Conservation (phyloP, 1,140 invertebrate genomes). For the Drosophila nigromelanica region DNA sequence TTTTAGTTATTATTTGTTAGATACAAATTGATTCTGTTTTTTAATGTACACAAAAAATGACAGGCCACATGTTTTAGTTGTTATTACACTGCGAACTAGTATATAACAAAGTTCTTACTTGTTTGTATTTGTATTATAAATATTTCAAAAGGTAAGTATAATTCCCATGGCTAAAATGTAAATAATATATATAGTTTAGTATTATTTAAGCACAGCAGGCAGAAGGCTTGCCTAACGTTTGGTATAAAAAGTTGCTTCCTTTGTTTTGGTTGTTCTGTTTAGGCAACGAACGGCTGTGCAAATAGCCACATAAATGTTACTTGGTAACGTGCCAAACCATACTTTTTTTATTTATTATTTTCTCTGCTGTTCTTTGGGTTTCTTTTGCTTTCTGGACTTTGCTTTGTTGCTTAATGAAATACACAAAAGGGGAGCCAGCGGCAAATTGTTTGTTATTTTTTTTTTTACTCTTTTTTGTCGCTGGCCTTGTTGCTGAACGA, state of each 20-base stretch:
- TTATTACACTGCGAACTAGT: too few species aligned
- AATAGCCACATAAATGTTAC: constrained; percentile 28
- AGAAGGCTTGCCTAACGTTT: background rate
- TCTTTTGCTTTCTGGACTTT: constrained; percentile 30
- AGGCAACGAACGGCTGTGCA: background rate
- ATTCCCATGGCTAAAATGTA: background rate
- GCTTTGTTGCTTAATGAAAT: constrained; percentile 58
- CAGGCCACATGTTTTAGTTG: too few species aligned
- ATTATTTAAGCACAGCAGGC: background rate
- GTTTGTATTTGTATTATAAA: too few species aligned
- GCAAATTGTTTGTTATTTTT: constrained; percentile 62
- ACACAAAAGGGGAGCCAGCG: constrained; percentile 56
- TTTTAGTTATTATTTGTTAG: too few species aligned
- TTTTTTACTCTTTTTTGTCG: constrained; percentile 14
- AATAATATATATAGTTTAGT: background rate
- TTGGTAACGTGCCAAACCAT: constrained; percentile 30
- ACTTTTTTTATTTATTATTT: constrained; percentile 12
- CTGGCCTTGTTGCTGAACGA: constrained; percentile 32
- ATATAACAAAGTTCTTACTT: too few species aligned
- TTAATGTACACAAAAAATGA: too few species aligned
- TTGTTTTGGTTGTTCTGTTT: constrained; percentile 24
- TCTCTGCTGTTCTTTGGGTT: constrained; percentile 20
- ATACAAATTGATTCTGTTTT: too few species aligned
- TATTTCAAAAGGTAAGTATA: background rate
- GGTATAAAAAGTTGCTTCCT: background rate